Evolutionary conservation across 1,140 invertebrate genomes (phyloP).

Genomic region (Eriosoma lanigerum): DNA sequence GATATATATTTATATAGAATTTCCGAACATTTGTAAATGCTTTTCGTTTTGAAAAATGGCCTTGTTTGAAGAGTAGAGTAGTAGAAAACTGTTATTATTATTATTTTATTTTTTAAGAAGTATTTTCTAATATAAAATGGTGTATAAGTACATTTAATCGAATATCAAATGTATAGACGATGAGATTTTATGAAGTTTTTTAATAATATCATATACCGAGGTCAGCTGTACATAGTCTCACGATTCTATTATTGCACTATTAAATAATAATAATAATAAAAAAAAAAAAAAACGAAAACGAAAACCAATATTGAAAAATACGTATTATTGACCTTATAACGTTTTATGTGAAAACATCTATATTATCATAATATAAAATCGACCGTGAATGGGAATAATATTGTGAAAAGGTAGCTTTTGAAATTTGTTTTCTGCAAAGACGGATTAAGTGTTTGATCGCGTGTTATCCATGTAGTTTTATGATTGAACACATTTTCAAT

Average conservation of each 20-base stretch:
- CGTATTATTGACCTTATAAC: background rate
- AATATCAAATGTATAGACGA: background rate
- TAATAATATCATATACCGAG: background rate
- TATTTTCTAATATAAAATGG: background rate
- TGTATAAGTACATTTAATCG: background rate
- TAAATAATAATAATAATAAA: too few relatives aligned
- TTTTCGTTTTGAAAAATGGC: too few relatives aligned
- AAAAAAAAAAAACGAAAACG: conserved; percentile 5
- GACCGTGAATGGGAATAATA: background rate
- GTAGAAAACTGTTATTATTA: too few relatives aligned
- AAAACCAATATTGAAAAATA: background rate
- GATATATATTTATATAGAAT: too few relatives aligned
- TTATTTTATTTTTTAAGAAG: background rate
- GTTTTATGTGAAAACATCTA: background rate
- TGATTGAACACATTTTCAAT: too few relatives aligned
- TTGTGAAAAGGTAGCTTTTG: background rate
- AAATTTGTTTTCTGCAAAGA: too few relatives aligned
- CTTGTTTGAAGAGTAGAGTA: too few relatives aligned
- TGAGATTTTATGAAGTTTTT: conserved; percentile 8
- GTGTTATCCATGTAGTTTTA: too few relatives aligned
- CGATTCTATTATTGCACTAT: conserved; percentile 13
- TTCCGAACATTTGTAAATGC: too few relatives aligned
- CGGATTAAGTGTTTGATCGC: too few relatives aligned
- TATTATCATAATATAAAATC: background rate
- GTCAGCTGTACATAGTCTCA: background rate